These are phyloP conservation scores for Alethe diademata DNA, from an alignment of 2,113 vertebrate species.

Conservation along the genomic window DNA sequence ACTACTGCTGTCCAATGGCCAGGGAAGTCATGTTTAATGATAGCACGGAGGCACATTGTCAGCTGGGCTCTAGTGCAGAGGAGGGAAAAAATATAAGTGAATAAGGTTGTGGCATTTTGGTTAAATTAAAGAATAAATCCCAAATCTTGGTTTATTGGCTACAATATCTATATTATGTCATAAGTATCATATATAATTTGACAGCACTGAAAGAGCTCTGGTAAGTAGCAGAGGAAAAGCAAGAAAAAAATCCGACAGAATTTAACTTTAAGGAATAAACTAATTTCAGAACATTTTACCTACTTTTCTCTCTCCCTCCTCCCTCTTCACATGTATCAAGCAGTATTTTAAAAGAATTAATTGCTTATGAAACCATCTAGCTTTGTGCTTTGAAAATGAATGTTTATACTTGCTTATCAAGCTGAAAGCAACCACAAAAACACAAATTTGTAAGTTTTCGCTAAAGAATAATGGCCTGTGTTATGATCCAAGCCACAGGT, in stretches of 20 bases:
- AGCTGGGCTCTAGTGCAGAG: constrained; percentile 83
- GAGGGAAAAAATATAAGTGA: not conserved
- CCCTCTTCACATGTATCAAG: not conserved
- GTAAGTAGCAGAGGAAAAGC: not conserved
- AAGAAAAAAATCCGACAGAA: not conserved
- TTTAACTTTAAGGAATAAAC: not conserved
- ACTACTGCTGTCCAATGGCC: constrained; percentile 93
- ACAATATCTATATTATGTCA: not conserved
- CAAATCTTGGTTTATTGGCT: not conserved
- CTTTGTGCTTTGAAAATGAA: not conserved
- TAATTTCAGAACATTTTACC: not conserved
- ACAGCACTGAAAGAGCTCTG: not conserved
- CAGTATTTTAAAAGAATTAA: not conserved
- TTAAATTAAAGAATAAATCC: not conserved
- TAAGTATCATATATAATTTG: not conserved
- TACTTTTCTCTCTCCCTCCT: not conserved
- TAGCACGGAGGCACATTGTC: constrained; percentile 91
- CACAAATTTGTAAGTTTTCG: not conserved
- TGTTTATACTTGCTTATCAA: not conserved
- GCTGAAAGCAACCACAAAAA: not conserved
- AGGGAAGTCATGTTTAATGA: constrained; percentile 96
- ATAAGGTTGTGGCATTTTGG: not conserved
- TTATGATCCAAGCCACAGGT: not conserved
- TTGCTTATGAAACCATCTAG: not conserved
- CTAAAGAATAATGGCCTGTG: not conserved